Evolutionary conservation across 2,113 vertebrate species (phyloP).

Genomic region (Tetrao urogallus): DNA sequence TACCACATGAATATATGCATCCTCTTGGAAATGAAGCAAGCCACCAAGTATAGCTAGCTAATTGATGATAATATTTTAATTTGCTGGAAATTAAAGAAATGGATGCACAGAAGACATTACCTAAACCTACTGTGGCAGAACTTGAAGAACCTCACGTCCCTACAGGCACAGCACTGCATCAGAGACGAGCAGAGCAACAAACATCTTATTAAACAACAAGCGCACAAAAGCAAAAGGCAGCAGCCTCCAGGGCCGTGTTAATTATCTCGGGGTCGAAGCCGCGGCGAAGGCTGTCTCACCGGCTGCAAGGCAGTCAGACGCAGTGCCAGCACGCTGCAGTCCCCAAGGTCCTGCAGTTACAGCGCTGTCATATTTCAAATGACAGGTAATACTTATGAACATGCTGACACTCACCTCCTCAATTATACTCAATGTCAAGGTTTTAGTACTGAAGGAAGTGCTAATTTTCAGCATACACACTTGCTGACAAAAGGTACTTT

Average conservation of each 20-base stretch:
- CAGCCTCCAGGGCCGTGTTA: slow-evolving; percentile 79
- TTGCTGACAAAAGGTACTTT: slow-evolving; percentile 69
- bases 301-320: slow-evolving; percentile 76
- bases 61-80: slow-evolving; percentile 59
- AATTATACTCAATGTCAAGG: slow-evolving; percentile 83
- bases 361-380: slow-evolving; percentile 82
- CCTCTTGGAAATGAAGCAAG: background rate
- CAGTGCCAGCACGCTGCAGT: slow-evolving; percentile 60
- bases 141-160: slow-evolving; percentile 52
- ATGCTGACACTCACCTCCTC: slow-evolving; percentile 72
- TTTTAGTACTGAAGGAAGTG: slow-evolving; percentile 68
- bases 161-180: slow-evolving; percentile 50
- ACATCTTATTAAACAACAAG: slow-evolving; percentile 81
- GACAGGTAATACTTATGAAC: slow-evolving; percentile 80
- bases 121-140: slow-evolving; percentile 47
- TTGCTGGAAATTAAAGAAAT: slow-evolving; percentile 34
- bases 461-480: slow-evolving; percentile 74
- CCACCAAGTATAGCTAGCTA: slow-evolving; percentile 20
- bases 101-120: slow-evolving; percentile 17
- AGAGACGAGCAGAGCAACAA: slow-evolving; percentile 67
- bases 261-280: slow-evolving; percentile 82
- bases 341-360: slow-evolving; percentile 80
- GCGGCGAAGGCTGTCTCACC: slow-evolving; percentile 70
- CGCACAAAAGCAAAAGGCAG: slow-evolving; percentile 69
- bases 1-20: background rate